Evolutionary conservation across 2,888 invertebrate species (phyloP), one percentile per base, ranked within the genome.

Genomic region (Drosophila rubida): DNA sequence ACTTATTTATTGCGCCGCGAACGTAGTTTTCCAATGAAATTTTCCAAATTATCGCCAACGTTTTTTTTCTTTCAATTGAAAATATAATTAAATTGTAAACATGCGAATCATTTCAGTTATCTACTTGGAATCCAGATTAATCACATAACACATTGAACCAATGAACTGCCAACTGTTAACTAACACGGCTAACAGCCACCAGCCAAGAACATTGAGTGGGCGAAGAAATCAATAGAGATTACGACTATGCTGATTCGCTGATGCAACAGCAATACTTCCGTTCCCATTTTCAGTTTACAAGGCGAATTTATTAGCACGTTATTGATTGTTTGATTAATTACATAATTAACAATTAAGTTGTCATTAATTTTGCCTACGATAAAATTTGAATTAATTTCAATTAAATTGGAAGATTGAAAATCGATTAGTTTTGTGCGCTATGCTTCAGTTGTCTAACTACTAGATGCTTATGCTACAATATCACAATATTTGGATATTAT

Each of bases 341-440:
- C 23, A 54, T 59, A 51, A 51, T 14, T 30, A 46, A 57, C 37
- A 39, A 44, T 57, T 57, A 2, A 39, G 37, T 67, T 57, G 19
- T 39, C 30, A 30, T 30, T 30, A n/a, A n/a, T n/a, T 11, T 65
- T 49, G 35, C 35, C 48, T 51, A 65, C 72, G 16, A 23, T 54
- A 32, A 46, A 50, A 45, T 30, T 14, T 50, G 8, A 41, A 11
- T 48, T 39, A 51, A 19, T 48, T 14, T 27, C 16, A 16, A 41
- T 57, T 51, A 54, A 64, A 53, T 48, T 67, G 55, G 66, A 84
- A 80, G 66, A 67, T 60, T 60, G 32, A 73, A 73, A 67, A 70
- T 76, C 32, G 58, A 59, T 76, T 66, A 51, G 32, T 79, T 44
- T 75, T 83, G 88, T 86, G 88, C 84, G 82, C 87, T 83, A 66